Base-by-base conservation (phyloP, 2,888 invertebrate genomes). In the Panorpa germanica region DNA sequence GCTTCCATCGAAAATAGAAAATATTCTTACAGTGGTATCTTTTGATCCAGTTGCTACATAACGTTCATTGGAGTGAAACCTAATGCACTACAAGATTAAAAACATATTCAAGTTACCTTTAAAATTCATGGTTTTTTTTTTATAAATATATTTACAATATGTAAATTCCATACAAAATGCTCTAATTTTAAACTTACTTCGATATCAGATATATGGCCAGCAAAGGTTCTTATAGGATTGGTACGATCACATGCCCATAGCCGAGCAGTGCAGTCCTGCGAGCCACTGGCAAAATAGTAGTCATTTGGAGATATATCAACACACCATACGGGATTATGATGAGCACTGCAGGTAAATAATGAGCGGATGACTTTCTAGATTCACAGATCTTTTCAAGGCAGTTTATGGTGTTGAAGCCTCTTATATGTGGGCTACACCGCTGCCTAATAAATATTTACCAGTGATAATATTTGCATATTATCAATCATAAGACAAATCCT, bases 1-100 rank as follows among this genome's bases (percentile, higher is more conserved):
- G 28, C 28, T 20, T 12, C 25, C n/a, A 27, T 18, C 11, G 2
- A 13, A 20, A 29, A 56, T 49, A 39, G 48, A 74, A 90, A 90
- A 93, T 43, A 93, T 55, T 18, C 90, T 67, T 27, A 90, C 72
- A 21, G 77, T 78, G 47, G 76, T 75, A 58, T 93, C 93, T n/a
- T 76, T 69, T 3, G 90, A 83, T 7, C 88, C 91, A 1, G 85
- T 82, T 20, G 85, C 88, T 39, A 91, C 48, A 50, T 93, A 91
- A 41, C 74, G 70, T 40, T 80, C 76, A 53, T 90, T 93, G 1
- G 90, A 86, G 57, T 93, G 93, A 57, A 93, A 90, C 43, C 74
- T 73, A n/a, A 69, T 56, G 21, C 70, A 69, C 39, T 65, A 19
- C 9, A 33, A 16, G 19, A 25, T 28, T 24, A 25, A 29, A 18